Percentiles rank a stretch among this genome's conserved stretches.
phyloP scores from a whole-genome alignment of 2,888 invertebrate species.

The Orthonychiurus folsomi region DNA sequence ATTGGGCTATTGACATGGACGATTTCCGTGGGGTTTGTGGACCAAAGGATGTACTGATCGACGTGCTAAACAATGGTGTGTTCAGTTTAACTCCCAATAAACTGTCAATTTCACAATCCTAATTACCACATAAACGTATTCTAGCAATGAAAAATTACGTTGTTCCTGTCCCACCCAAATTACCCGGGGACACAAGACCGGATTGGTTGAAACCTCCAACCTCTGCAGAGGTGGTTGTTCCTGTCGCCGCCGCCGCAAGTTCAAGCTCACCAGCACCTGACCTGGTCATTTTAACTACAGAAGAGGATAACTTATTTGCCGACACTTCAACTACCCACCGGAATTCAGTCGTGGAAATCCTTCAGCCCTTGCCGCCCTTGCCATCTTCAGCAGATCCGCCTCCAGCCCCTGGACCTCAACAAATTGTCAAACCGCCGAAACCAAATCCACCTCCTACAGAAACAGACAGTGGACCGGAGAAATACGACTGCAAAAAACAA shows the following conservation, averaged over 20 bases:
- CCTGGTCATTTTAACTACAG: constrained; percentile 6
- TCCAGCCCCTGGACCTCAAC: no score
- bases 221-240: neutral
- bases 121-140: neutral
- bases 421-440: no score
- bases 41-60: constrained; percentile 62
- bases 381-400: neutral
- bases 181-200: constrained; percentile 8
- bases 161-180: constrained; percentile 45
- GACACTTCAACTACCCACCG: neutral
- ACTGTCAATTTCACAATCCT: constrained; percentile 4
- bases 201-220: constrained; percentile 13
- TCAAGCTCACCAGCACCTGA: constrained; percentile 39
- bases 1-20: constrained; percentile 88
- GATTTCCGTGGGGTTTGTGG: constrained; percentile 79
- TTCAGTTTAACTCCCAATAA: neutral
- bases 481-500: constrained; percentile 32
- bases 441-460: neutral
- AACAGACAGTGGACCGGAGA: constrained; percentile 9
- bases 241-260: constrained; percentile 3
- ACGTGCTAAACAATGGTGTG: constrained; percentile 54
- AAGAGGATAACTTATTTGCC: constrained; percentile 6
- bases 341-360: neutral
- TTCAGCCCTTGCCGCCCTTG: neutral
- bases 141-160: constrained; percentile 52